These are phyloP conservation scores for Holacanthus passer DNA, from an alignment of 2,113 vertebrate genomes.

Conservation along the genomic window DNA sequence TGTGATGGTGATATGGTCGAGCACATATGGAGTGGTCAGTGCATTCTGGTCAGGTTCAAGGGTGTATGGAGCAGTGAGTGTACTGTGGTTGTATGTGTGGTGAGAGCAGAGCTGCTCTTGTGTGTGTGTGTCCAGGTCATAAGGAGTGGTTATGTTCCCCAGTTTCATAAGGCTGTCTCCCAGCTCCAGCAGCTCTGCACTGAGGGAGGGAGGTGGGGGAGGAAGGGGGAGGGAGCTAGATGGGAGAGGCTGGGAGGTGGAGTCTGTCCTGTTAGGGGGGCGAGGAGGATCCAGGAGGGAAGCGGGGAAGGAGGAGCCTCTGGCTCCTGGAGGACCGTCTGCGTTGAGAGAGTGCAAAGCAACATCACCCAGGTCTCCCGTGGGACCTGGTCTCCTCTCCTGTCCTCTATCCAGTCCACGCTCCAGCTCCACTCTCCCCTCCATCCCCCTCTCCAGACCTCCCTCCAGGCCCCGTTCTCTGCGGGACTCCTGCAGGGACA, in stretches of 20 bases:
- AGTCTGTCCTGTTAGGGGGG: slow-evolving; percentile 87
- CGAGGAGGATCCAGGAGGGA: slow-evolving; percentile 72
- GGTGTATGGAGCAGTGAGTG: slow-evolving; percentile 48
- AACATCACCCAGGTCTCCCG: slow-evolving; percentile 76
- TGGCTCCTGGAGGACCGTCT: slow-evolving; percentile 58
- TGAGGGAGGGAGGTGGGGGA: slow-evolving; percentile 87
- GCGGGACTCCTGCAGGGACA: slow-evolving; percentile 96
- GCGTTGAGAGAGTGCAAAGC: slow-evolving; percentile 59
- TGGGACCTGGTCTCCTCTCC: slow-evolving; percentile 49
- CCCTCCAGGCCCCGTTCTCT: slow-evolving; percentile 82
- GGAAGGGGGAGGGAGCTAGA: slow-evolving; percentile 66
- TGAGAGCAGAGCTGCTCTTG: slow-evolving; percentile 67
- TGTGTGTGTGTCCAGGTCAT: slow-evolving; percentile 77
- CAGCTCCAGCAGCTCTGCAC: slow-evolving; percentile 92
- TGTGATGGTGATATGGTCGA: slow-evolving; percentile 63
- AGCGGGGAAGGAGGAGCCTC: slow-evolving; percentile 57
- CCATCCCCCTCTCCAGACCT: slow-evolving; percentile 40
- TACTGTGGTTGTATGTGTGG: slow-evolving; percentile 52
- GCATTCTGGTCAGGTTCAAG: slow-evolving; percentile 56
- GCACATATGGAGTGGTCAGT: slow-evolving; percentile 30
- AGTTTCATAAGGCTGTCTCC: slow-evolving; percentile 92
- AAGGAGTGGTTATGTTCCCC: slow-evolving; percentile 86
- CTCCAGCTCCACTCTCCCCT: slow-evolving; percentile 51
- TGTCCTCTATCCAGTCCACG: slow-evolving; percentile 53
- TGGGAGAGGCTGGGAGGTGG: slow-evolving; percentile 87